phyloP scores from a whole-genome alignment of 2,888 invertebrate species.

The Orthosia cruda region DNA sequence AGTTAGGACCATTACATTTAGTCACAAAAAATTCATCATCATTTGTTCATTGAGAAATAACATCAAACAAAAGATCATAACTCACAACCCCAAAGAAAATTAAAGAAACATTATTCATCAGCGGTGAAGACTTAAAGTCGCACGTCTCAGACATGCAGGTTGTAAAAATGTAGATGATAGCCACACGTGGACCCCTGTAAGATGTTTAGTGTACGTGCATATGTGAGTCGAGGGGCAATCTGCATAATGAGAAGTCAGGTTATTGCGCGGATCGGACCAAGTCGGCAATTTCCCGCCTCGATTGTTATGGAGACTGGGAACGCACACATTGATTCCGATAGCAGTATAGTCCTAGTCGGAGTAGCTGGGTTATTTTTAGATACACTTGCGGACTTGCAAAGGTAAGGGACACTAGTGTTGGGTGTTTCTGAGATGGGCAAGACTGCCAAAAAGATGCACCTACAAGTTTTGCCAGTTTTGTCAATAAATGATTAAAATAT shows the following conservation, averaged over 20 bases:
- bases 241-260: conserved; percentile 90
- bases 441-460: background rate
- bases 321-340: conserved; percentile 81
- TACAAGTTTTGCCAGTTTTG: background rate
- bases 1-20: background rate
- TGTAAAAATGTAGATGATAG: conserved; percentile 60
- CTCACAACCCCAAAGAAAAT: conserved; percentile 3
- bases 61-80: background rate
- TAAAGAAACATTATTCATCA: conserved; percentile 40
- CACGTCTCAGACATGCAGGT: conserved; percentile 48
- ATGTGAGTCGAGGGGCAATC: conserved; percentile 85
- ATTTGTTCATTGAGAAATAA: background rate
- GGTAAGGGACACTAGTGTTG: background rate
- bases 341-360: conserved; percentile 35
- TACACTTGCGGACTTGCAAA: conserved; percentile 20
- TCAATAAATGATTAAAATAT: background rate
- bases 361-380: conserved; percentile 59
- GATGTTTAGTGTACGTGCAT: conserved; percentile 85
- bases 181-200: conserved; percentile 67
- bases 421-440: background rate
- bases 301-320: conserved; percentile 84
- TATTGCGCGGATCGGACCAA: conserved; percentile 87
- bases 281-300: conserved; percentile 87
- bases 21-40: background rate
- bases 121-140: conserved; percentile 26